phyloP scores from a whole-genome alignment of 2,888 invertebrate species.

The Diarsia brunnea region DNA sequence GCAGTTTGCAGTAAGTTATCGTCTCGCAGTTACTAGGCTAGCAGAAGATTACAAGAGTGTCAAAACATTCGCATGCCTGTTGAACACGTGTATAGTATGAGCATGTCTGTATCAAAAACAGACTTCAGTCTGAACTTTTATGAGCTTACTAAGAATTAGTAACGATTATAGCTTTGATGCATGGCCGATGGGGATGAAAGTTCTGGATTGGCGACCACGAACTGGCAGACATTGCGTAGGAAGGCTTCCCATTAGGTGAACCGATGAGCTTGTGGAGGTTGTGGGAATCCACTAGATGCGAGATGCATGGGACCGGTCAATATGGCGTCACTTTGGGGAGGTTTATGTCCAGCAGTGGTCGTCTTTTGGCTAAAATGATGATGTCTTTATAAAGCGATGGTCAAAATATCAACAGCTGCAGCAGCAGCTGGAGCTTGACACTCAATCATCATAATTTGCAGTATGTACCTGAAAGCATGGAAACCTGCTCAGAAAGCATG shows the following conservation, averaged over 20 bases:
- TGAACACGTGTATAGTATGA: slow-evolving; percentile 17
- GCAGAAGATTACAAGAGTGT: slow-evolving; percentile 34
- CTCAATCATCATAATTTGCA: background rate
- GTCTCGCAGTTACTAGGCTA: slow-evolving; percentile 48
- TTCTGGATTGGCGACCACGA: no score
- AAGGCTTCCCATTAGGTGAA: no score
- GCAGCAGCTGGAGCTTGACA: no score
- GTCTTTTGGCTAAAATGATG: no score
- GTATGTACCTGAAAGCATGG: background rate
- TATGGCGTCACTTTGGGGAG: no score
- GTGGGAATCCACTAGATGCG: no score
- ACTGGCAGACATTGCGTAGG: no score
- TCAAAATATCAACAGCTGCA: background rate
- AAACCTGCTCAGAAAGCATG: background rate
- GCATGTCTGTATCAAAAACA: background rate
- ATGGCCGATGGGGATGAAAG: no score
- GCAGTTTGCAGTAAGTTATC: slow-evolving; percentile 38
- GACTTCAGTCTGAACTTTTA: background rate
- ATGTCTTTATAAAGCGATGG: background rate
- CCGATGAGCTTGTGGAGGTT: no score
- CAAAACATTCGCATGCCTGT: slow-evolving; percentile 25
- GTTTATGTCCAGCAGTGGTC: no score
- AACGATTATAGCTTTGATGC: background rate
- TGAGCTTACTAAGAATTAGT: background rate
- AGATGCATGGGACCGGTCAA: no score